Percentiles rank a stretch among this genome's conserved stretches.
Conservation (phyloP, 2,797 vertebrate species). For the Chaenodraco wilsoni region DNA sequence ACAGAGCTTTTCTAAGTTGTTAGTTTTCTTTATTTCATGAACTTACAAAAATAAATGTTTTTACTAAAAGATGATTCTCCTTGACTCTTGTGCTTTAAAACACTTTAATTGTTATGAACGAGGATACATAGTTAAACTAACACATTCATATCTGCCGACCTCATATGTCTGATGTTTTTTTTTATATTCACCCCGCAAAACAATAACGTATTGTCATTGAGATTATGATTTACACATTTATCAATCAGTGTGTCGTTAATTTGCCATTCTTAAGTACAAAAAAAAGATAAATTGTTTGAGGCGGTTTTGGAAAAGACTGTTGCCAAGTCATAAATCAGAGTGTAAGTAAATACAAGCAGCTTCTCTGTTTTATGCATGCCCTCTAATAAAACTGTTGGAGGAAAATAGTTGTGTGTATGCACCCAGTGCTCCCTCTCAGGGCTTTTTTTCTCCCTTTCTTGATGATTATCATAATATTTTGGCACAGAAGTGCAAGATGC, state of each 20-base stretch:
- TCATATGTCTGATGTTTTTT: background rate
- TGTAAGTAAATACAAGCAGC: constrained; percentile 69
- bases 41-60: background rate
- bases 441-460: constrained; percentile 16
- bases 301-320: constrained; percentile 44
- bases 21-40: background rate
- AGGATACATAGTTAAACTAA: too few species aligned
- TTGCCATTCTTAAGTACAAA: constrained; percentile 1
- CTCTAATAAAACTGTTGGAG: constrained; percentile 69
- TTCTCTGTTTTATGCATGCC: constrained; percentile 59
- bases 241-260: constrained; percentile 30
- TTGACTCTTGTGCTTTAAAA: too few species aligned
- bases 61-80: background rate
- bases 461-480: constrained; percentile 61
- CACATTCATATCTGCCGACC: too few species aligned
- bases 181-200: background rate
- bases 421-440: constrained; percentile 38
- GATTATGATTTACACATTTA: constrained; percentile 36
- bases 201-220: constrained; percentile 3
- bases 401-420: constrained; percentile 35
- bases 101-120: too few species aligned
- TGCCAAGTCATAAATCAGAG: constrained; percentile 69
- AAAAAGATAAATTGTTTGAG: constrained; percentile 41
- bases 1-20: background rate
- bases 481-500: constrained; percentile 36